These are phyloP conservation scores for Tenualosa ilisha DNA, from an alignment of 2,797 vertebrate species.

Conservation along the genomic window DNA sequence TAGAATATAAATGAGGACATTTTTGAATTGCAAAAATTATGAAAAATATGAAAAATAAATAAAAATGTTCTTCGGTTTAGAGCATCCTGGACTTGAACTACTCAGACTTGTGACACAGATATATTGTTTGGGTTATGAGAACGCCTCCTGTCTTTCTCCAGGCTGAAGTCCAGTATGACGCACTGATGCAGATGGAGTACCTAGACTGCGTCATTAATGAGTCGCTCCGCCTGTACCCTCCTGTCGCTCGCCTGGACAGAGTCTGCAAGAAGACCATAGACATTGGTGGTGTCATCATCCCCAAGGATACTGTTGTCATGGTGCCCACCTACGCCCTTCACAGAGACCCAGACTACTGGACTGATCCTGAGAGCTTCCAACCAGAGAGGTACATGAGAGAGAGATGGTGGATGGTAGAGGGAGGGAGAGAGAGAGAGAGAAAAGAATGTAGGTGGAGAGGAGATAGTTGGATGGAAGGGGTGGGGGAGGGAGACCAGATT, in stretches of 20 bases:
- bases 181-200: conserved; percentile 78
- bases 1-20: no score
- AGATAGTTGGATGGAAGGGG: no score
- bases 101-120: no score
- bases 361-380: conserved; percentile 72
- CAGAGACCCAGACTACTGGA: conserved; percentile 64
- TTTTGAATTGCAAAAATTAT: no score
- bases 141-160: conserved; percentile 39
- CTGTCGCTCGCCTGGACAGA: conserved; percentile 61
- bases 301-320: conserved; percentile 61
- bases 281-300: conserved; percentile 47
- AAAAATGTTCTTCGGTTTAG: no score
- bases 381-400: conserved; percentile 75
- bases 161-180: conserved; percentile 63
- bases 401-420: background rate
- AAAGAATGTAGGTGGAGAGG: no score
- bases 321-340: conserved; percentile 72
- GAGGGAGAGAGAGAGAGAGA: background rate
- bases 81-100: no score
- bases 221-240: conserved; percentile 70
- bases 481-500: no score
- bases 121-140: background rate
- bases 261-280: conserved; percentile 75
- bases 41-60: no score
- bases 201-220: conserved; percentile 73